A percentile compares a stretch with the other conserved stretches of the same genome.
These are phyloP conservation scores for Lymantria monacha DNA, from an alignment of 2,888 invertebrate genomes.

Conservation along the genomic window DNA sequence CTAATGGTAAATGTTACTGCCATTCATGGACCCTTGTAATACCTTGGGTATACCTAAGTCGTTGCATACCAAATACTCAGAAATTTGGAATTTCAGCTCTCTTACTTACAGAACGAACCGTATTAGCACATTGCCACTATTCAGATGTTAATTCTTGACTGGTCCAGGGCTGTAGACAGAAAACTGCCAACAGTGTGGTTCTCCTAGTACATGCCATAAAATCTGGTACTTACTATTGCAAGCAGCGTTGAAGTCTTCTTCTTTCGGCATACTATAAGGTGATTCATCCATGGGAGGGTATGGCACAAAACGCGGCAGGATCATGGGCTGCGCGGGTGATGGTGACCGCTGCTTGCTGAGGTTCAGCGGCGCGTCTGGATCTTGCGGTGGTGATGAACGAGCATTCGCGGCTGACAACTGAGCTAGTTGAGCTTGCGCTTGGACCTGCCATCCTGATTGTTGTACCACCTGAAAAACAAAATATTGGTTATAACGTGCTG, in stretches of 20 bases:
- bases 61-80: too few species aligned
- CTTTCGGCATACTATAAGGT: constrained; percentile 68
- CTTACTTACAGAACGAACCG: too few species aligned
- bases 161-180: too few species aligned
- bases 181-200: too few species aligned
- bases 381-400: constrained; percentile 83
- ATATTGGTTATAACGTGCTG: background rate
- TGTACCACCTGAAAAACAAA: constrained; percentile 63
- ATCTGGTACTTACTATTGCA: constrained; percentile 64
- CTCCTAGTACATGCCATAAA: too few species aligned
- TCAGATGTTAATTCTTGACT: too few species aligned
- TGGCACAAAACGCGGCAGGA: constrained; percentile 76
- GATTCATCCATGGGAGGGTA: constrained; percentile 73
- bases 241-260: constrained; percentile 66
- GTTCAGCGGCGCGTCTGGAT: constrained; percentile 93
- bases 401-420: constrained; percentile 83
- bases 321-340: constrained; percentile 80
- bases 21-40: too few species aligned
- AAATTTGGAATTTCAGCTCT: too few species aligned
- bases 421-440: constrained; percentile 82
- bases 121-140: too few species aligned
- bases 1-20: too few species aligned
- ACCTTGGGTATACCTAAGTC: too few species aligned
- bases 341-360: constrained; percentile 92
- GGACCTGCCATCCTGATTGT: constrained; percentile 84